These are phyloP conservation scores for Poeciliopsis gracilis DNA, from an alignment of 2,797 vertebrate species.

Conservation along the genomic window DNA sequence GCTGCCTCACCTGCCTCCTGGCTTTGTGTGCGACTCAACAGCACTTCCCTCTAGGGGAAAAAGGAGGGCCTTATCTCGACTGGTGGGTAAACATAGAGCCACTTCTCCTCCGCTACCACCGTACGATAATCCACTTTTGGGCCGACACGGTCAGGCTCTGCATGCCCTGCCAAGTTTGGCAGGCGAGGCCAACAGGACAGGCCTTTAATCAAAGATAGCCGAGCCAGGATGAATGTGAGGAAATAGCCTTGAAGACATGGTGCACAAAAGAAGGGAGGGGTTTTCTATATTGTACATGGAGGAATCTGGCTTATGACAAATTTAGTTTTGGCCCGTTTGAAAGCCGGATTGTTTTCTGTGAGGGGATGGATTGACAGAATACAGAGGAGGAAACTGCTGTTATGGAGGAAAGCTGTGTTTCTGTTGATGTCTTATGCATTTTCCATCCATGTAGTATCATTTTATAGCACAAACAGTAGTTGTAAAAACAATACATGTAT, in stretches of 20 bases:
- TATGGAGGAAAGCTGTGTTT: not conserved
- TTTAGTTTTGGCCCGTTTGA: not conserved
- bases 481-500: too few species aligned
- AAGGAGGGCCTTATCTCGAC: constrained; percentile 74
- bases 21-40: constrained; percentile 16
- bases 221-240: constrained; percentile 51
- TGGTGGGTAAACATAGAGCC: constrained; percentile 68
- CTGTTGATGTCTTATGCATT: too few species aligned
- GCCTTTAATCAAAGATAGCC: constrained; percentile 48
- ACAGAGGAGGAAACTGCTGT: not conserved
- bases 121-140: constrained; percentile 41
- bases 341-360: not conserved
- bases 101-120: constrained; percentile 67
- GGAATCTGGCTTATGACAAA: not conserved
- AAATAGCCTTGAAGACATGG: constrained; percentile 37
- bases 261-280: not conserved
- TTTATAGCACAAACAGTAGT: too few species aligned
- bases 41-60: constrained; percentile 68
- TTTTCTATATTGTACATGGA: not conserved
- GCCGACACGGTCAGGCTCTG: not conserved
- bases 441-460: too few species aligned
- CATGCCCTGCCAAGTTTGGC: constrained; percentile 40
- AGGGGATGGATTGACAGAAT: not conserved
- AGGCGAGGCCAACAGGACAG: constrained; percentile 46
- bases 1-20: constrained; percentile 29